A percentile compares a stretch with the other conserved stretches of the same genome.
Conservation (phyloP, 2,113 vertebrate species). For the Terrapene triunguis region DNA sequence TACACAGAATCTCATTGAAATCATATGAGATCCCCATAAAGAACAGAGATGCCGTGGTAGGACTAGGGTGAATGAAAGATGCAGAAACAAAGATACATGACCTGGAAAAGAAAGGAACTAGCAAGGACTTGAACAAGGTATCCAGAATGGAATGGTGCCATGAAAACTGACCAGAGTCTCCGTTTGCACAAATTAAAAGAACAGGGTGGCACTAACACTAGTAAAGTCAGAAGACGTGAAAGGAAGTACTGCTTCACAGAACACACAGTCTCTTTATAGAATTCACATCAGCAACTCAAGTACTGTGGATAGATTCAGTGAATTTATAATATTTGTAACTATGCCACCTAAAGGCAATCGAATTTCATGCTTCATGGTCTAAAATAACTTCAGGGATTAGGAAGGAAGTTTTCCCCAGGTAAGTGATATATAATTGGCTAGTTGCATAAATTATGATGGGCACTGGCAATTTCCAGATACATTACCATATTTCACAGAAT, state of each 20-base stretch:
- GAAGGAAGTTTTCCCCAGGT: not conserved
- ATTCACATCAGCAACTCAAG: not conserved
- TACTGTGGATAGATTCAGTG: not conserved
- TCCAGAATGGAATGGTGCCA: not conserved
- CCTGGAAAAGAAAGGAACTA: not conserved
- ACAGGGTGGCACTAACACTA: not conserved
- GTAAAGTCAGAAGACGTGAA: not conserved
- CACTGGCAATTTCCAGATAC: not conserved
- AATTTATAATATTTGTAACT: not conserved
- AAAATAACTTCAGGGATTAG: not conserved
- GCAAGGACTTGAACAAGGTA: not conserved
- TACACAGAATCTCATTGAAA: not conserved
- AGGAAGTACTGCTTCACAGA: not conserved
- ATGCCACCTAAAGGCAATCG: not conserved
- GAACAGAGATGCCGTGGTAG: not conserved
- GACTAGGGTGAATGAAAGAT: not conserved
- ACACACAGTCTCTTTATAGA: not conserved
- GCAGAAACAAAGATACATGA: not conserved
- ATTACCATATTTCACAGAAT: not conserved
- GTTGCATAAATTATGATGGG: not conserved
- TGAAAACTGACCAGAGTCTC: not conserved
- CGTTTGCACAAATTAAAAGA: not conserved
- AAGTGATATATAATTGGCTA: fast-evolving
- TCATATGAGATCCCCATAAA: not conserved
- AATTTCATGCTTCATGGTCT: fast-evolving